These are phyloP conservation scores for Zootermopsis nevadensis DNA, from an alignment of 2,888 invertebrate genomes.

Conservation along the genomic window DNA sequence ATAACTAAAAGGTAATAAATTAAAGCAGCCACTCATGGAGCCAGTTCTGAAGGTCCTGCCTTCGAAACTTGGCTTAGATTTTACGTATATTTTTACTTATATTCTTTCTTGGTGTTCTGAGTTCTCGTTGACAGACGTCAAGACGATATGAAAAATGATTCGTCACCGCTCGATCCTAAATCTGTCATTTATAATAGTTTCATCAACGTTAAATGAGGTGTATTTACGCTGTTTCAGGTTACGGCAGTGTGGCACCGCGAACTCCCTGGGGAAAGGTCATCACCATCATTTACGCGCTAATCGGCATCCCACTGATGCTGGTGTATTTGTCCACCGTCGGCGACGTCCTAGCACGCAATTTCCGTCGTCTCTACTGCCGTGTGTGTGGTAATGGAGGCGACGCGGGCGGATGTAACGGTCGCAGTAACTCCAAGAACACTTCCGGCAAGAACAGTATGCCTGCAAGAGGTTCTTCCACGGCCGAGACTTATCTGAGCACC, in stretches of 20 bases:
- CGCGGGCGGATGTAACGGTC: conserved; percentile 55
- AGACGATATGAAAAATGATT: too few species aligned
- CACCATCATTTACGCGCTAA: conserved; percentile 85
- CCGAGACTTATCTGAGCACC: conserved; percentile 44
- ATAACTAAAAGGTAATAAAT: too few species aligned
- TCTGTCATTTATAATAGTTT: too few species aligned
- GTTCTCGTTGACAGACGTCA: too few species aligned
- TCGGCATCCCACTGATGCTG: conserved; percentile 89
- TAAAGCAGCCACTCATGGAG: too few species aligned
- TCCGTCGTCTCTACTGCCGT: conserved; percentile 77
- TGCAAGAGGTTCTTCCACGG: neutral
- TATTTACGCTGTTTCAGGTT: conserved; percentile 69
- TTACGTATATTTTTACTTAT: too few species aligned
- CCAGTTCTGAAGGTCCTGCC: too few species aligned
- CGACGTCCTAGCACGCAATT: conserved; percentile 82
- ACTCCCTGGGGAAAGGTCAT: conserved; percentile 84
- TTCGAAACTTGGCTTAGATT: too few species aligned
- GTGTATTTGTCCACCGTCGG: conserved; percentile 90
- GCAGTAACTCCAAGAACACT: conserved; percentile 48
- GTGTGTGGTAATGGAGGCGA: conserved; percentile 60
- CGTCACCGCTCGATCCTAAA: too few species aligned
- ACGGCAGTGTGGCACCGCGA: conserved; percentile 84
- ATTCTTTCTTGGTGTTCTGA: too few species aligned
- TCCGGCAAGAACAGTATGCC: conserved; percentile 22
- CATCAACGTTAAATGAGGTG: too few species aligned